A percentile compares a stretch with the other conserved stretches of the same genome.
phyloP scores from a whole-genome alignment of 2,113 vertebrate genomes.

The Athene noctua region DNA sequence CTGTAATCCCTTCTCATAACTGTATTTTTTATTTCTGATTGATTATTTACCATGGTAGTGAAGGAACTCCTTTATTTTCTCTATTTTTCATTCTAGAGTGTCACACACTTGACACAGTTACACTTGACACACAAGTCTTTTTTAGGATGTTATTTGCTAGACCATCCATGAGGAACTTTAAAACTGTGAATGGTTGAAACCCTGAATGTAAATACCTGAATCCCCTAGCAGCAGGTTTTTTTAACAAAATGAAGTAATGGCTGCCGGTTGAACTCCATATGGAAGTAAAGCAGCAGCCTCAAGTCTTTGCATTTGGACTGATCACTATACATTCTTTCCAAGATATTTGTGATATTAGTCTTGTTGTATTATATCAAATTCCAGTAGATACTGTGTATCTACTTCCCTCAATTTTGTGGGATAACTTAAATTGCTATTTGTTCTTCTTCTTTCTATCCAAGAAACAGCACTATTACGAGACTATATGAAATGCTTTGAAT shows the following conservation, averaged over 20 bases:
- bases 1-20: neutral
- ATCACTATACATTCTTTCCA: neutral
- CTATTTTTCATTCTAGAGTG: neutral
- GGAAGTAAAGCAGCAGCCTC: neutral
- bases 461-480: neutral
- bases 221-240: neutral
- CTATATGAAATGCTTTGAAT: neutral
- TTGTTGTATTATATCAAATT: neutral
- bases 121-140: neutral
- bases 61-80: neutral
- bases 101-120: no score
- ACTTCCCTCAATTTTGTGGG: neutral
- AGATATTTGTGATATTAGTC: neutral
- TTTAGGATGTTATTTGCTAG: neutral
- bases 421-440: neutral
- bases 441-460: neutral
- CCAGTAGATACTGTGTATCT: neutral
- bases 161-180: neutral
- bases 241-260: neutral
- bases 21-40: neutral
- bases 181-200: neutral
- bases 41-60: neutral
- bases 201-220: neutral
- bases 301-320: neutral
- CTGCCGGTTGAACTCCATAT: neutral